Evolutionary conservation across 2,888 invertebrate species (phyloP).

Genomic region (Rosalia funebris): DNA sequence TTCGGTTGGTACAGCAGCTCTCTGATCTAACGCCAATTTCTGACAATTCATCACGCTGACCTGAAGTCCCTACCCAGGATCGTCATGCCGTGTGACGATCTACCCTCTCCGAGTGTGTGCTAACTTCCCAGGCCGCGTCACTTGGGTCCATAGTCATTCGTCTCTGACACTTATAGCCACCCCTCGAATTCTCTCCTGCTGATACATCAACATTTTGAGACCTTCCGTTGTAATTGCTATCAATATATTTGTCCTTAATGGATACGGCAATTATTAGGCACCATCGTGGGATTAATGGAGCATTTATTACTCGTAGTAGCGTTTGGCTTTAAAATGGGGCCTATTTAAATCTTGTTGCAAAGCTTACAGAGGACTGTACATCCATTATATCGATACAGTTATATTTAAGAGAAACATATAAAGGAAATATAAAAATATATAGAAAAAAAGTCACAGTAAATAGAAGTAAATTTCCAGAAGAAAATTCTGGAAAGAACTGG

Average conservation of each 20-base stretch:
- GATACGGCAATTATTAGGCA: constrained; percentile 18
- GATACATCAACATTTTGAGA: constrained; percentile 45
- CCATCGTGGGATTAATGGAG: constrained; percentile 10
- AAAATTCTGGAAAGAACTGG: no score
- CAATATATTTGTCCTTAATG: constrained; percentile 30
- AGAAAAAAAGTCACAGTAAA: no score
- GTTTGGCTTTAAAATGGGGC: constrained; percentile 12
- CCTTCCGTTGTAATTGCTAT: constrained; percentile 29
- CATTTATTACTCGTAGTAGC: constrained; percentile 10
- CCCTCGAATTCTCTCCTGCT: constrained; percentile 46
- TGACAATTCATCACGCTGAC: constrained; percentile 51
- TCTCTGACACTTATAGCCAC: constrained; percentile 52
- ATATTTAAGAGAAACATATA: background rate
- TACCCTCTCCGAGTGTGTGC: constrained; percentile 32
- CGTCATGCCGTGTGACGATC: constrained; percentile 27
- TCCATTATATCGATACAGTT: background rate
- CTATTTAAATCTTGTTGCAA: constrained; percentile 17
- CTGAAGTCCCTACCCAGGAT: constrained; percentile 31
- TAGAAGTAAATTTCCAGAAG: no score
- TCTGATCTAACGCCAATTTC: constrained; percentile 47
- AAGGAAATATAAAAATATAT: background rate
- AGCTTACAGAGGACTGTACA: background rate
- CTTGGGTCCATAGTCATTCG: constrained; percentile 49
- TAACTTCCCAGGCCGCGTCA: constrained; percentile 42
- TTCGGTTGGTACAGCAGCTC: constrained; percentile 43